Conservation (phyloP, 1,140 invertebrate genomes). For the Meloidogyne chitwoodi region DNA sequence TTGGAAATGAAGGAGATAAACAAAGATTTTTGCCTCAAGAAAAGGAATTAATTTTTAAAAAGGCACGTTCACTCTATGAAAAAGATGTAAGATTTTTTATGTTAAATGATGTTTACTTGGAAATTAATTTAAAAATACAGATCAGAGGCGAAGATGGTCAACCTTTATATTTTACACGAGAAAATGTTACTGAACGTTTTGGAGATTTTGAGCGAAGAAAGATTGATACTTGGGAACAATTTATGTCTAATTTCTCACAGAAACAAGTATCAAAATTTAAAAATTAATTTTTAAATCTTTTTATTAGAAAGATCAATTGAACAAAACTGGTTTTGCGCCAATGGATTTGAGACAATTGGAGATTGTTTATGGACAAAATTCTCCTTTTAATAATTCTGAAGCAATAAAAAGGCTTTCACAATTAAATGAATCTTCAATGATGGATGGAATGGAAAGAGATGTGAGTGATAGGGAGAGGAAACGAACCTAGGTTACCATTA, state of each 20-base stretch:
- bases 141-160: constrained; percentile 13
- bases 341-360: constrained; percentile 17
- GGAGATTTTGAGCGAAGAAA: constrained; percentile 33
- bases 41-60: background rate
- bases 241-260: constrained; percentile 16
- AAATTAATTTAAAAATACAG: too few species aligned
- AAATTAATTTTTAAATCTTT: background rate
- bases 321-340: constrained; percentile 28
- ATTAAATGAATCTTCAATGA: constrained; percentile 17
- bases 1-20: background rate
- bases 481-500: too few species aligned
- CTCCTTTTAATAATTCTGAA: constrained; percentile 29
- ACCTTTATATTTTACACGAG: constrained; percentile 36
- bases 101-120: too few species aligned
- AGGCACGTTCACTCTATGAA: constrained; percentile 10
- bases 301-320: constrained; percentile 17
- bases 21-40: background rate
- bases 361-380: constrained; percentile 29
- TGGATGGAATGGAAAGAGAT: constrained; percentile 3
- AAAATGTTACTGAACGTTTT: constrained; percentile 45
- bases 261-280: constrained; percentile 18
- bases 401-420: constrained; percentile 17
- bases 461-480: background rate
- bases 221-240: constrained; percentile 27
- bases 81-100: constrained; percentile 2